A percentile compares a stretch with the other conserved stretches of the same genome.
These are phyloP conservation scores for Melanotaenia maccullochi DNA, from an alignment of 2,797 vertebrate species.

Conservation along the genomic window DNA sequence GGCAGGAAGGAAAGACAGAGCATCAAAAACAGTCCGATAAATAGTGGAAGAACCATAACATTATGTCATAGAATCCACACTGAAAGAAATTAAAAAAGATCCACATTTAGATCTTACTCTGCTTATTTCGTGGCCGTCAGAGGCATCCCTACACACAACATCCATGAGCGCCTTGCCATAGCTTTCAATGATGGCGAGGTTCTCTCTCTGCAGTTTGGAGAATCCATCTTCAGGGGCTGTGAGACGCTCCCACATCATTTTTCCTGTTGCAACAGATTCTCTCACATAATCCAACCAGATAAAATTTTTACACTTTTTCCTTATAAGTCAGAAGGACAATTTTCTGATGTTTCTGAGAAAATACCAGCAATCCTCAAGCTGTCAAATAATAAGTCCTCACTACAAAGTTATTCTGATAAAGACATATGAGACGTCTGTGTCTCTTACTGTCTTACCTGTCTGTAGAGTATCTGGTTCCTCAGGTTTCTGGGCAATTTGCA, in stretches of 20 bases:
- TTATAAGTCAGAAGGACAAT: not conserved
- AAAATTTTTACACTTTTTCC: not conserved
- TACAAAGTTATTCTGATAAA: not conserved
- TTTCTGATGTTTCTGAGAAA: not conserved
- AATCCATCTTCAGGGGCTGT: constrained; percentile 96
- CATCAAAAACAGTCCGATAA: not conserved
- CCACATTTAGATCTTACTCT: constrained; percentile 80
- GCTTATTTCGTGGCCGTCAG: constrained; percentile 96
- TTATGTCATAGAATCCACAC: not conserved
- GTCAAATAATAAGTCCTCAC: not conserved
- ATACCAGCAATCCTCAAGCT: not conserved
- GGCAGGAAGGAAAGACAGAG: not conserved
- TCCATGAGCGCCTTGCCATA: constrained; percentile 97
- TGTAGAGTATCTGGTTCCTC: constrained; percentile 97
- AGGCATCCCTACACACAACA: constrained; percentile 96
- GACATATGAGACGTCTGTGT: not conserved
- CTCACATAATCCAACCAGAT: not conserved
- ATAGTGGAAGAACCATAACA: not conserved
- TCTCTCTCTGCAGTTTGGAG: constrained; percentile 95
- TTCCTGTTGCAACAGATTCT: constrained; percentile 79
- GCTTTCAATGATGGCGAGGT: constrained; percentile 94
- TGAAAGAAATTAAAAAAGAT: not conserved
- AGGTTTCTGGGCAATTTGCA: constrained; percentile 97
- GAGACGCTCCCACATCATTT: constrained; percentile 95
- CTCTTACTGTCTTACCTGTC: constrained; percentile 81